Conservation (phyloP, 92 coral and sea anemone species). For the Siderastrea radians region DNA sequence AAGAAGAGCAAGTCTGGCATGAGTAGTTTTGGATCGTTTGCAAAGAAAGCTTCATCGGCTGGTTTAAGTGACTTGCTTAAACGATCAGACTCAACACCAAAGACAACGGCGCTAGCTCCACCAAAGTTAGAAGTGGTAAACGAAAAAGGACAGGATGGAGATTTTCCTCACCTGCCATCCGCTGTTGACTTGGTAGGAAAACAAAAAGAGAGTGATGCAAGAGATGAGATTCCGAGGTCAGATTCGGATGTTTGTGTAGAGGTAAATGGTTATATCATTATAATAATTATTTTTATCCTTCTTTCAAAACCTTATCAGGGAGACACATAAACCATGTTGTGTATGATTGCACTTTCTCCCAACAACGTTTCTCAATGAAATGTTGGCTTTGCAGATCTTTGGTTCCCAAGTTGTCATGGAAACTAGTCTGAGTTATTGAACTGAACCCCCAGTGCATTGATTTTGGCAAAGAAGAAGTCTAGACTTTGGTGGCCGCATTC, state of each 20-base stretch:
- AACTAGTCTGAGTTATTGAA: too few relatives aligned
- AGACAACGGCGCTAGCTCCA: slow-evolving; percentile 68
- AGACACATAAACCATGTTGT: too few relatives aligned
- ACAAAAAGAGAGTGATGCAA: slow-evolving; percentile 59
- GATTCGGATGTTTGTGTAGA: slow-evolving; percentile 56
- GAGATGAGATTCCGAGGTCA: neutral
- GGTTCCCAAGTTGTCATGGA: too few relatives aligned
- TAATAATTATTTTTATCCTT: too few relatives aligned
- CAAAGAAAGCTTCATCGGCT: slow-evolving; percentile 65
- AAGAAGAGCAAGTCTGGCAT: slow-evolving; percentile 73
- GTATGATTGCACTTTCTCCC: too few relatives aligned
- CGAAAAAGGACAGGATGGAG: slow-evolving; percentile 57
- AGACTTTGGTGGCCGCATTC: too few relatives aligned
- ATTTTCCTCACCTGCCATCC: slow-evolving; percentile 89
- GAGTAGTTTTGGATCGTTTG: slow-evolving; percentile 36
- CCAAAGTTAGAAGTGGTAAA: slow-evolving; percentile 62
- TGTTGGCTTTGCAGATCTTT: too few relatives aligned
- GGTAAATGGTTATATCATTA: slow-evolving; percentile 25
- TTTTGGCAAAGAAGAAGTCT: too few relatives aligned
- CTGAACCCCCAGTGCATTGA: too few relatives aligned
- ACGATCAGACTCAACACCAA: slow-evolving; percentile 26
- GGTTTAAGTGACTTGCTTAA: slow-evolving; percentile 40
- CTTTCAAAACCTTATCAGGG: too few relatives aligned
- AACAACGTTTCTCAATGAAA: too few relatives aligned
- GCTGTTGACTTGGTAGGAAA: slow-evolving; percentile 92